Base-by-base conservation (phyloP, 2,888 invertebrate genomes). In the Cancer borealis region DNA sequence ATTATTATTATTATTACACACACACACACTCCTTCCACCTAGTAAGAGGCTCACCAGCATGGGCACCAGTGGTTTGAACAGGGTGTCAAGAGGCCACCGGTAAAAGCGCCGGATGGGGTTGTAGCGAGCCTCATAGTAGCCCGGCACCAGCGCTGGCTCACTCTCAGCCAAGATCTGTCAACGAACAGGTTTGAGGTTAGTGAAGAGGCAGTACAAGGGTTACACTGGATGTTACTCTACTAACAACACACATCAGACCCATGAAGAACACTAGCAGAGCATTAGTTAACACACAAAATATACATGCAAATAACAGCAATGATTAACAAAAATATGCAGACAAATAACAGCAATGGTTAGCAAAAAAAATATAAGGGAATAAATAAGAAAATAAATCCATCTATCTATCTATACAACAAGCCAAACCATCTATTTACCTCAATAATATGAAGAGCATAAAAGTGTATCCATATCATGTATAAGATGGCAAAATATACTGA, bases 101-200 rank as follows among this genome's bases (percentile, higher is more conserved):
- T 96, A 96, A 14, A 98, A 96, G 95, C 98, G 97, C 96, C 98
- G 97, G 95, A 99, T 97, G 0, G 98, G 98, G 96, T 99, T 99
- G 94, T 97, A 97, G 45, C 97, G 97, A 96, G 98, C 97, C 96
- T 97, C 97, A 96, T 98, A 98, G 46, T 94, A 95, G 12, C 95
- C 96, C 95, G 96, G 96, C 96, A 95, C 93, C 21, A 84, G 12
- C 14, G 79, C 87, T 5, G 95, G 95, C 30, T 95, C 95, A 91
- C 89, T 93, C 54, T 94, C 93, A 17, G 95, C 92, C 30, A 95
- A 88, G 47, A 95, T 46, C 95, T 95, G 93, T 45, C 12, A 5
- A 1, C 26, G n/a, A 21, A 91, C 14, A 47, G 21, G 30, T 47
- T 47, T 10, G 3, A 47, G 14, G 26, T 84, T 73, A 21, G 30